phyloP scores from a whole-genome alignment of 2,797 vertebrate species.

The Benthosema pterotum region DNA sequence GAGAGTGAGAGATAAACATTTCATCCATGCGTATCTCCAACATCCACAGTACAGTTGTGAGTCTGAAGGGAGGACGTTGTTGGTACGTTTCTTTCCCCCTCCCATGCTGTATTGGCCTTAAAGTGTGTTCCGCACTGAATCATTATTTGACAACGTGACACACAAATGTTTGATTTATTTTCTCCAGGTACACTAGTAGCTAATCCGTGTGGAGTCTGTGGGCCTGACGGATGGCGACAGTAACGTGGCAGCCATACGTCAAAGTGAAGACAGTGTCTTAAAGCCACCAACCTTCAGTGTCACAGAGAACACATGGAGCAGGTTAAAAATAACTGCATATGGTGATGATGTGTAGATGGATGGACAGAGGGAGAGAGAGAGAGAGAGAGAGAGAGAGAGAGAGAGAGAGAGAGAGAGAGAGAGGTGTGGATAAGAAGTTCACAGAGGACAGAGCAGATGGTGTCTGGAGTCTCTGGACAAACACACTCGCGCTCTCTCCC shows the following conservation, averaged over 20 bases:
- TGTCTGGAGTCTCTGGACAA: conserved; percentile 59
- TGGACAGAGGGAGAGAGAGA: neutral
- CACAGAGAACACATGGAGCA: too few relatives aligned
- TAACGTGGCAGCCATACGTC: too few relatives aligned
- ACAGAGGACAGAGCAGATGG: conserved; percentile 79
- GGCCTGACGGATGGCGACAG: too few relatives aligned
- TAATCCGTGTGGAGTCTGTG: too few relatives aligned
- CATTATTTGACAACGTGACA: too few relatives aligned
- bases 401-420: conserved; percentile 11
- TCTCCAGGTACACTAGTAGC: too few relatives aligned
- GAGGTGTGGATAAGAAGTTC: conserved; percentile 69
- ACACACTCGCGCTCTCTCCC: conserved; percentile 28
- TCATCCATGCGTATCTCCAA: neutral
- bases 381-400: conserved; percentile 25
- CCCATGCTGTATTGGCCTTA: too few relatives aligned
- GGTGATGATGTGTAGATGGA: neutral
- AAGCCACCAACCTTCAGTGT: too few relatives aligned
- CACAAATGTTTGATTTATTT: too few relatives aligned
- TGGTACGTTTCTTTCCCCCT: too few relatives aligned
- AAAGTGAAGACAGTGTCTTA: too few relatives aligned
- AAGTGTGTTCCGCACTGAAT: too few relatives aligned
- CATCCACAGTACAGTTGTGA: neutral
- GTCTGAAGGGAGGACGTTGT: neutral
- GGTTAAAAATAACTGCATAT: conserved; percentile 27
- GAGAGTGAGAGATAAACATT: neutral